Evolutionary conservation across 2,113 vertebrate genomes (phyloP).

Genomic region (Scytalopus superciliaris): DNA sequence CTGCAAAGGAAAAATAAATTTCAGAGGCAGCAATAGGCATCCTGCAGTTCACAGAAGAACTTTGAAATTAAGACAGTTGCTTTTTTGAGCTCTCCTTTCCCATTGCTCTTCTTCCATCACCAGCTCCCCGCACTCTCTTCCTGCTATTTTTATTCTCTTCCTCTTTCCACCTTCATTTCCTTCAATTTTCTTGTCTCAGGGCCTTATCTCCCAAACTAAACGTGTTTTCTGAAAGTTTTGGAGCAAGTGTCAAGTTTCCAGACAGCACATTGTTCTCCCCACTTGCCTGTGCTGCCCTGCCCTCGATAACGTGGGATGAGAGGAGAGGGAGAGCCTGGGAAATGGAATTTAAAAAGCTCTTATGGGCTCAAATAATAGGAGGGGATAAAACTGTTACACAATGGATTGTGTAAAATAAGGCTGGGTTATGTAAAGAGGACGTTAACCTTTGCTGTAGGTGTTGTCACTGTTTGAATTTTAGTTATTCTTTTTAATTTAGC

Average conservation of each 20-base stretch:
- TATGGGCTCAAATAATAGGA: neutral
- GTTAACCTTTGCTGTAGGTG: neutral
- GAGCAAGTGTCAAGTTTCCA: neutral
- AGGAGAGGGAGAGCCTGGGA: neutral
- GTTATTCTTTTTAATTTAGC: neutral
- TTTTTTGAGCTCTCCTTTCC: neutral
- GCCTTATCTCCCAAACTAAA: conserved; percentile 3
- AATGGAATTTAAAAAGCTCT: neutral
- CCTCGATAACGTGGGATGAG: neutral
- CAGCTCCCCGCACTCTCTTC: neutral
- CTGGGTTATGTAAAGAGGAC: neutral
- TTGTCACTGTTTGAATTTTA: neutral
- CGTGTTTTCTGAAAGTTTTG: neutral
- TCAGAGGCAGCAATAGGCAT: neutral
- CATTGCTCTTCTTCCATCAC: neutral
- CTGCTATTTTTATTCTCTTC: neutral
- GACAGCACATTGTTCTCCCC: neutral
- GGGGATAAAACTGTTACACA: neutral
- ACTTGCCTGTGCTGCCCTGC: neutral
- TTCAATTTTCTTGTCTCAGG: neutral
- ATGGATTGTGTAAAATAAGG: neutral
- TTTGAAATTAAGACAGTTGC: neutral
- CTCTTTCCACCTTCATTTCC: neutral
- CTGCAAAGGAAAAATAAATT: neutral
- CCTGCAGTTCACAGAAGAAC: neutral